Evolutionary conservation across 2,797 vertebrate genomes (phyloP).

Genomic region (Pelochelys cantorii): DNA sequence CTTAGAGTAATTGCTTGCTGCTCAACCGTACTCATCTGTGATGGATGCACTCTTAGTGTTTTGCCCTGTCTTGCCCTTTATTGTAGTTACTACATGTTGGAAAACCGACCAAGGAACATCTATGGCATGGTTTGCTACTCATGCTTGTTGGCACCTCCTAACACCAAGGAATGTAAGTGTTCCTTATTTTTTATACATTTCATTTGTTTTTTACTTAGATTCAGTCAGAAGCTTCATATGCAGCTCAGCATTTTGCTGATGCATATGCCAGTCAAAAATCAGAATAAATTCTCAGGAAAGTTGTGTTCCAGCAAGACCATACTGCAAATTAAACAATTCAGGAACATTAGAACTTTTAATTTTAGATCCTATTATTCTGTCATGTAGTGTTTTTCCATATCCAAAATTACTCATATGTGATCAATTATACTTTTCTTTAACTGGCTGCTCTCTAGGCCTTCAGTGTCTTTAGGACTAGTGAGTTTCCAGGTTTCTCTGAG

Average conservation of each 20-base stretch:
- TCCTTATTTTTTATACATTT: neutral
- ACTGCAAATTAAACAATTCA: neutral
- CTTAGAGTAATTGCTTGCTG: slow-evolving; percentile 39
- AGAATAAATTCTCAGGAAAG: neutral
- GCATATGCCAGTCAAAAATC: slow-evolving; percentile 14
- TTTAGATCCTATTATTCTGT: neutral
- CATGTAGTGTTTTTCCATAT: neutral
- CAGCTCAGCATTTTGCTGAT: neutral
- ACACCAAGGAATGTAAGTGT: slow-evolving; percentile 97
- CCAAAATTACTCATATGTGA: neutral
- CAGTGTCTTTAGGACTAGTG: neutral
- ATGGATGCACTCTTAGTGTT: slow-evolving; percentile 57
- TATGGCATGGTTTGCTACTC: slow-evolving; percentile 97
- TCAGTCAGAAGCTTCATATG: slow-evolving; percentile 15
- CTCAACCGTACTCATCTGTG: slow-evolving; percentile 37
- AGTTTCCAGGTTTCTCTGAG: neutral
- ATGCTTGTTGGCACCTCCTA: slow-evolving; percentile 91
- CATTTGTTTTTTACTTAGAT: slow-evolving; percentile 38
- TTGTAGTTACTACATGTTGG: slow-evolving; percentile 93
- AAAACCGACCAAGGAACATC: slow-evolving; percentile 92
- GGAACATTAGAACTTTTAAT: neutral
- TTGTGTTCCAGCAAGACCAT: neutral
- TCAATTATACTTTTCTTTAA: neutral
- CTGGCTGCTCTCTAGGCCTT: neutral
- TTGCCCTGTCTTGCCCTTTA: slow-evolving; percentile 60